phyloP scores from a whole-genome alignment of 2,797 vertebrate species.

The Rhinella marina region DNA sequence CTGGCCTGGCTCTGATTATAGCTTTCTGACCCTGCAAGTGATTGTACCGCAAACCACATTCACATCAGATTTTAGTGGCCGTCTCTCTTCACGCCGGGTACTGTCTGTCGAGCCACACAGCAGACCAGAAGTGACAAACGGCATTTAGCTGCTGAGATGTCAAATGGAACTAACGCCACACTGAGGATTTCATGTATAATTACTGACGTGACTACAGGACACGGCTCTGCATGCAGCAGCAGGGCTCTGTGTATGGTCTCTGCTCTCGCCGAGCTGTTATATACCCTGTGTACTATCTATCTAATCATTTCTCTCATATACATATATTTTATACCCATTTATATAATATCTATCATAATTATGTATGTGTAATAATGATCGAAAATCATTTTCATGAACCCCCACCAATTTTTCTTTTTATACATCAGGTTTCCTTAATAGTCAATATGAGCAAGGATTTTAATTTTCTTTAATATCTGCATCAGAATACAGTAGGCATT shows the following conservation, averaged over 20 bases:
- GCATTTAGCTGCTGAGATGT: not conserved
- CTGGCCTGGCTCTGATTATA: not conserved
- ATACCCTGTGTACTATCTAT: not conserved
- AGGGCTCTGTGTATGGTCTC: not conserved
- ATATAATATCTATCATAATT: no score
- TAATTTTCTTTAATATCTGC: no score
- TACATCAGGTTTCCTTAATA: no score
- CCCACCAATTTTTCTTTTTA: no score
- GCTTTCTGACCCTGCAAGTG: not conserved
- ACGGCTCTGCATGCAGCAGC: not conserved
- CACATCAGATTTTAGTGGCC: not conserved
- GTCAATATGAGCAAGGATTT: no score
- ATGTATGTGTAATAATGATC: no score
- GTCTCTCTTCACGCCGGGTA: not conserved
- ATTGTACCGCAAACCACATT: constrained; percentile 16
- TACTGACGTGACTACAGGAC: not conserved
- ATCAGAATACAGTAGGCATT: no score
- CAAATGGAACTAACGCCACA: constrained; percentile 28
- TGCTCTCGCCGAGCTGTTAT: not conserved
- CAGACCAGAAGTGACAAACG: constrained; percentile 18
- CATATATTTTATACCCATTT: no score
- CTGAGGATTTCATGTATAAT: constrained; percentile 46
- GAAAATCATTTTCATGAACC: no score
- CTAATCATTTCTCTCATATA: no score
- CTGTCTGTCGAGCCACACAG: not conserved